Evolutionary conservation across 2,797 vertebrate species (phyloP).

Genomic region (Peromyscus nudipes): DNA sequence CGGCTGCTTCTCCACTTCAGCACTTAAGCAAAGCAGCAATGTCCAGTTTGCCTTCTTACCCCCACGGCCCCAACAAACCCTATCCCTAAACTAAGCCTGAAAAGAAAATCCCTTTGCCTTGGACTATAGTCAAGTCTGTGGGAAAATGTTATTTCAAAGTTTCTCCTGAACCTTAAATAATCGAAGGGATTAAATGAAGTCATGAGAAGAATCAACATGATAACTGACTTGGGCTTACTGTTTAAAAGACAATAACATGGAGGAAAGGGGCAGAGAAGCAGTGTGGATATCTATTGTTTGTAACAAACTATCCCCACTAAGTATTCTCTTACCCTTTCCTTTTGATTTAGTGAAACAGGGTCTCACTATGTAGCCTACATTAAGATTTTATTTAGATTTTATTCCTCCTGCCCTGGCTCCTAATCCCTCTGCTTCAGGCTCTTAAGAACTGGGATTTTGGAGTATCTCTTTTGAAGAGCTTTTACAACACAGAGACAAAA

Average conservation of each 20-base stretch:
- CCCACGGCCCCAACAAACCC: too few species aligned
- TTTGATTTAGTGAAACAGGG: not conserved
- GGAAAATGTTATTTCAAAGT: too few species aligned
- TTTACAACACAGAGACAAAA: not conserved
- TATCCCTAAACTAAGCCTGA: too few species aligned
- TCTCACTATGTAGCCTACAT: not conserved
- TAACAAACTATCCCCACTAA: not conserved
- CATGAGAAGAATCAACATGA: not conserved
- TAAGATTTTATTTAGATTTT: not conserved
- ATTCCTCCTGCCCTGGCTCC: not conserved
- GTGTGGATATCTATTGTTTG: not conserved
- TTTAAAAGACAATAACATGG: not conserved
- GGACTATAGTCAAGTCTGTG: too few species aligned
- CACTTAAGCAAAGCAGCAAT: too few species aligned
- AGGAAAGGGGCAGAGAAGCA: not conserved
- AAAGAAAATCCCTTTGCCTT: too few species aligned
- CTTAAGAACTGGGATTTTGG: not conserved
- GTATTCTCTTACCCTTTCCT: not conserved
- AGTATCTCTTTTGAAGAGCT: not conserved
- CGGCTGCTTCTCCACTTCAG: too few species aligned
- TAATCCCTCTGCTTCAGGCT: not conserved
- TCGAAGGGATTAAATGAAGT: not conserved
- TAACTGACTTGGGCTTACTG: not conserved
- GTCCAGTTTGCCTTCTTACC: too few species aligned
- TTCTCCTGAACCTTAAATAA: too few species aligned